phyloP scores from a whole-genome alignment of 1,140 invertebrate species.

The Heliconius hewitsoni region DNA sequence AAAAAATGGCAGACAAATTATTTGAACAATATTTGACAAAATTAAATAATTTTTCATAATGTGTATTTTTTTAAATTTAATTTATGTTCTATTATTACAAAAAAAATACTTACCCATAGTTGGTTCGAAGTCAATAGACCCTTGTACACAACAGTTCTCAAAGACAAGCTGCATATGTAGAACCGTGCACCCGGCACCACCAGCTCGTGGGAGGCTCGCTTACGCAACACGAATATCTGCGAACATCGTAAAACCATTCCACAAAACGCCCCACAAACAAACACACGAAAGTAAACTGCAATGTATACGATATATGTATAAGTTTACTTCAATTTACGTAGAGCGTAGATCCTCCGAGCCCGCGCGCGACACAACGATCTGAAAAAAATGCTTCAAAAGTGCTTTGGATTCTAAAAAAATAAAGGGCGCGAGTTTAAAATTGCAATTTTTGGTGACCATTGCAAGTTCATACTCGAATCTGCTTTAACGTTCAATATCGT shows the following conservation, averaged over 20 bases:
- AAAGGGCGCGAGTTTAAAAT: conserved; percentile 61
- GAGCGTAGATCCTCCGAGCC: conserved; percentile 49
- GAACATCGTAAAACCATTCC: conserved; percentile 53
- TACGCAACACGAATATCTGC: conserved; percentile 95
- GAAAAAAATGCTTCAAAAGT: conserved; percentile 73
- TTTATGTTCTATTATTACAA: too few relatives aligned
- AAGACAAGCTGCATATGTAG: conserved; percentile 97
- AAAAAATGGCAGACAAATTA: too few relatives aligned
- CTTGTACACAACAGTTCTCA: conserved; percentile 97
- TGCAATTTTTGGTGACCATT: conserved; percentile 48
- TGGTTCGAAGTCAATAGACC: conserved; percentile 98
- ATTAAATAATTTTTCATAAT: too few relatives aligned
- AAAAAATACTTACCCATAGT: conserved; percentile 86
- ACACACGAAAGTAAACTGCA: conserved; percentile 39
- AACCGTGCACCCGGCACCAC: conserved; percentile 91
- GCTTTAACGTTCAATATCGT: neutral
- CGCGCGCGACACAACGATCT: conserved; percentile 63
- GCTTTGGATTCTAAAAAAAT: conserved; percentile 52
- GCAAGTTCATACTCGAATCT: conserved; percentile 68
- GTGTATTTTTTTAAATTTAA: too few relatives aligned
- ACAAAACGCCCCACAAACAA: conserved; percentile 31
- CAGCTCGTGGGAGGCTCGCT: conserved; percentile 94
- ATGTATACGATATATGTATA: conserved; percentile 41
- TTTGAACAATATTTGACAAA: neutral
- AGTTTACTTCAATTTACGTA: conserved; percentile 58